Percentiles rank a stretch among this genome's conserved stretches.
These are phyloP conservation scores for Orussus abietinus DNA, from an alignment of 1,140 invertebrate genomes.

Conservation along the genomic window DNA sequence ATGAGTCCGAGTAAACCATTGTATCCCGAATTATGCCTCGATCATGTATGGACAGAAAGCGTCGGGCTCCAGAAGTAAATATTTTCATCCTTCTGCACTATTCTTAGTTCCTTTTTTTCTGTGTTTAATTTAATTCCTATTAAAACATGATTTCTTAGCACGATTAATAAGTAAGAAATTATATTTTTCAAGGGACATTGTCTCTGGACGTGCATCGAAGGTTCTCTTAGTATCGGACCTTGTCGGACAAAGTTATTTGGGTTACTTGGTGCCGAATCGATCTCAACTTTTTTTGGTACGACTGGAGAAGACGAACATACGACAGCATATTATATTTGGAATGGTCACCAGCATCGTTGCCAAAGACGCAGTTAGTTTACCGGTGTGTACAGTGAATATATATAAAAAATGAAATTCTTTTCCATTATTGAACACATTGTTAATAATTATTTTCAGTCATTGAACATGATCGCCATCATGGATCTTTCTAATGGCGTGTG, in stretches of 20 bases:
- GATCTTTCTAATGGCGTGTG: slow-evolving; percentile 75
- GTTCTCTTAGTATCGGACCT: slow-evolving; percentile 80
- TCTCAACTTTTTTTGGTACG: slow-evolving; percentile 70
- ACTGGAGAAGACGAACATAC: slow-evolving; percentile 67
- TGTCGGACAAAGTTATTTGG: slow-evolving; percentile 78
- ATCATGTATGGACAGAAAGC: slow-evolving; percentile 83
- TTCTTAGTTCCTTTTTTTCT: background rate
- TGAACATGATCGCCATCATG: slow-evolving; percentile 79
- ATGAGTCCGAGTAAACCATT: slow-evolving; percentile 62
- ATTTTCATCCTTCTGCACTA: too few relatives aligned
- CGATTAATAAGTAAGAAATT: slow-evolving; percentile 12
- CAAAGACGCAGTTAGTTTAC: slow-evolving; percentile 77
- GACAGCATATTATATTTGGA: slow-evolving; percentile 70
- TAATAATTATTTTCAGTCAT: slow-evolving; percentile 45
- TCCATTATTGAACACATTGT: slow-evolving; percentile 10
- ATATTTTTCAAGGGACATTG: slow-evolving; percentile 44
- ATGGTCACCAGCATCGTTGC: slow-evolving; percentile 67
- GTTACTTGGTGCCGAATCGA: slow-evolving; percentile 69
- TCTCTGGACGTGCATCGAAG: slow-evolving; percentile 62
- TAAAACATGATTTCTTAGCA: slow-evolving; percentile 10
- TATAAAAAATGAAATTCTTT: slow-evolving; percentile 1
- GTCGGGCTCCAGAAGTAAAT: slow-evolving; percentile 54
- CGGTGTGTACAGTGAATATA: slow-evolving; percentile 56
- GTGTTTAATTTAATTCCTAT: slow-evolving; percentile 15
- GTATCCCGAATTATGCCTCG: slow-evolving; percentile 80